Base-by-base conservation (phyloP, 2,888 invertebrate genomes). In the Eupeodes latifasciatus region DNA sequence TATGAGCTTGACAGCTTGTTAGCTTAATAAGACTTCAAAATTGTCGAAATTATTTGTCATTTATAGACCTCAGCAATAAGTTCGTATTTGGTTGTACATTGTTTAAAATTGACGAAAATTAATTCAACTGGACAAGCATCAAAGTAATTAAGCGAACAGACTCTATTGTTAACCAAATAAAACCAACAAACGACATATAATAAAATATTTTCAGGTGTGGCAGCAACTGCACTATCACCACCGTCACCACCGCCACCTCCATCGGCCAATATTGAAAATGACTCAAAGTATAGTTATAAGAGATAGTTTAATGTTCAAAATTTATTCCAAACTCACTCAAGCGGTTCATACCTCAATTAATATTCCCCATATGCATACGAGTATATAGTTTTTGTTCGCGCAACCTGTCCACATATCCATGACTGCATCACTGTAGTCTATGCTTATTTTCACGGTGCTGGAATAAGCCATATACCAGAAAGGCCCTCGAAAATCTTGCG, bases 371-470 rank as follows among this genome's bases (percentile, higher is more conserved):
- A 64, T 67, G 74, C 75, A 61, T 36, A 9, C 40, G 40, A 40
- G 27, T 27, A 3, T 11, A 11, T 27, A 66, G 11, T n/a, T n/a
- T 66, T 81, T 27, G 40, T 11, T 36, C 80, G 55, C 34, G 67
- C 67, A 80, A 80, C 64, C 72, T 74, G 80, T 74, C 66, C 57
- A 66, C 72, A 44, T 14, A 74, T 51, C 36, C 66, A 74, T 74
- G 49, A 74, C 36, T 81, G 69, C 69, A 69, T 40, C 11, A 16
- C 53, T 36, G 51, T 4, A n/a, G 11, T 2, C 40, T 4, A n/a
- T 36, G 61, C 27, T 27, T 40, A 40, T 3, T 7, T 40, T 40
- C 40, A 14, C 4, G 7, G 19, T 4, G 36, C 14, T 47, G 11
- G 7, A 5, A 44, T 40, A 10, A 40, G 36, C 2, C 40, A 36